Conservation (phyloP, 2,888 invertebrate genomes). For the Teleiodes luculella region DNA sequence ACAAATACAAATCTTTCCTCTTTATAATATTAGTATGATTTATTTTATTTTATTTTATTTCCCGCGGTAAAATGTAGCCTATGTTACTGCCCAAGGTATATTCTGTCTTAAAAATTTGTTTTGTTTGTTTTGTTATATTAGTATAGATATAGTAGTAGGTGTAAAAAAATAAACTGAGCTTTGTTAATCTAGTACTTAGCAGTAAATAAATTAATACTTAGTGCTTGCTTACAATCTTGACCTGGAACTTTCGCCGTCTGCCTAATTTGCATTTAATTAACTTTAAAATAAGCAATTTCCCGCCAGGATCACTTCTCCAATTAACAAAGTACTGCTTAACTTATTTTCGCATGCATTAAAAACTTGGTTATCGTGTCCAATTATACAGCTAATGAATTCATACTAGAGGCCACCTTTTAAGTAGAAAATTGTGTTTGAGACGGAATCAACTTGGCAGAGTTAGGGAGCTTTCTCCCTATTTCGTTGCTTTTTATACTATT, state of each 20-base stretch:
- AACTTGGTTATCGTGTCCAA: slow-evolving; percentile 10
- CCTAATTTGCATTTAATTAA: slow-evolving; percentile 9
- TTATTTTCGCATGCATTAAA: slow-evolving; percentile 12
- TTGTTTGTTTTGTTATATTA: too few species aligned
- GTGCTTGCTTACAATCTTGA: not conserved
- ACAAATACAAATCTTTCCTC: too few species aligned
- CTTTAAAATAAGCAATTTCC: slow-evolving; percentile 7
- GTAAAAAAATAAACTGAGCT: too few species aligned
- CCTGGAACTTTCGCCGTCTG: not conserved
- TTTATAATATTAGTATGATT: too few species aligned
- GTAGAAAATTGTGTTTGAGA: slow-evolving; percentile 9
- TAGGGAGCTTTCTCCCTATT: not conserved
- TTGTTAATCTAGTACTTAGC: too few species aligned
- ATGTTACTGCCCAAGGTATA: too few species aligned
- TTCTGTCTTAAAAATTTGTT: too few species aligned
- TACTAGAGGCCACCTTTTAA: slow-evolving; percentile 9
- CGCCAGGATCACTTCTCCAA: slow-evolving; percentile 8
- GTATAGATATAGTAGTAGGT: too few species aligned
- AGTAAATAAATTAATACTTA: not conserved
- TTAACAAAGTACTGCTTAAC: slow-evolving; percentile 8
- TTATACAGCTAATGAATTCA: slow-evolving; percentile 19
- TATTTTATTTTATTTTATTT: too few species aligned
- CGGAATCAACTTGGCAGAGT: not conserved
- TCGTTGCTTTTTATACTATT: too few species aligned
- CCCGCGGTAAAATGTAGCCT: too few species aligned